These are phyloP conservation scores for Pseudocheirus occidentalis DNA, from an alignment of 2,797 vertebrate genomes.

Conservation along the genomic window DNA sequence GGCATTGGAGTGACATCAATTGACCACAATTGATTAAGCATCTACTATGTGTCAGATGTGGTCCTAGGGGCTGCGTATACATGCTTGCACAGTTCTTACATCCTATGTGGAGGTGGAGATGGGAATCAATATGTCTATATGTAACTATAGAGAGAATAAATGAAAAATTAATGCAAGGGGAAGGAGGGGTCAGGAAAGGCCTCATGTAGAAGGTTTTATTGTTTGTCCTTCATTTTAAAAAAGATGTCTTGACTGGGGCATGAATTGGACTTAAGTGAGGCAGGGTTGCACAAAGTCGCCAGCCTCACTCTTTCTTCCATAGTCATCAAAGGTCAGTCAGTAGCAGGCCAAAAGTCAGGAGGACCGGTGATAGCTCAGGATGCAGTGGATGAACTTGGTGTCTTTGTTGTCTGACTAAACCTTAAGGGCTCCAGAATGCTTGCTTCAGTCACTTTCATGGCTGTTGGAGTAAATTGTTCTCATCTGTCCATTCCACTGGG, in stretches of 20 bases:
- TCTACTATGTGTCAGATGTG: background rate
- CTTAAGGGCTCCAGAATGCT: background rate
- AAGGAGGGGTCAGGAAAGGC: background rate
- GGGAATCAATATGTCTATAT: background rate
- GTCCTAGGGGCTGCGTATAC: background rate
- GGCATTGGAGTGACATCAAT: background rate
- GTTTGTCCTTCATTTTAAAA: background rate
- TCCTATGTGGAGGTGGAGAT: background rate
- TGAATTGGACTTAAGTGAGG: background rate
- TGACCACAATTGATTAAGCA: background rate
- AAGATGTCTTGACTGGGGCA: background rate
- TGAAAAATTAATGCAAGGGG: background rate
- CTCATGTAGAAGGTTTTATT: background rate
- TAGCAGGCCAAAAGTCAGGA: background rate
- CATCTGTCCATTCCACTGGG: background rate
- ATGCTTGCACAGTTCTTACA: background rate
- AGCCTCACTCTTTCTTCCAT: background rate
- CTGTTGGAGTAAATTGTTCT: background rate
- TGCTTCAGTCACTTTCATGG: background rate
- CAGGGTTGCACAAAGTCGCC: background rate
- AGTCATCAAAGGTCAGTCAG: background rate
- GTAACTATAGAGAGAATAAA: background rate
- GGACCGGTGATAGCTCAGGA: background rate
- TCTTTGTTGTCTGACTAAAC: background rate
- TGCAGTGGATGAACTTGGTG: background rate